Evolutionary conservation across 2,113 vertebrate genomes (phyloP).

Genomic region (Corythaixoides concolor): DNA sequence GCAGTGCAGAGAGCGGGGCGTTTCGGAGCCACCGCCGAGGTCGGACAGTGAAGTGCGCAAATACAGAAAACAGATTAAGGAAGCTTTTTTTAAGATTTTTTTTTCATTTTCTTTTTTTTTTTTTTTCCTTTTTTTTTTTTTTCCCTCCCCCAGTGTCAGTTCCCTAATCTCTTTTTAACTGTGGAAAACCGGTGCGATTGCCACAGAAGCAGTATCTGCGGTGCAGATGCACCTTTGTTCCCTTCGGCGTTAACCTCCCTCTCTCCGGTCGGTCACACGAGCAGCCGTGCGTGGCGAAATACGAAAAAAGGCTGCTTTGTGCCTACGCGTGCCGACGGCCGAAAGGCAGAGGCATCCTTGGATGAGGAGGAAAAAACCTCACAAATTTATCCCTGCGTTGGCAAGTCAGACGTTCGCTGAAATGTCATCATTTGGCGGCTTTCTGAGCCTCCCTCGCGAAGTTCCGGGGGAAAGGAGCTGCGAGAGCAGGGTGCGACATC

Average conservation of each 20-base stretch:
- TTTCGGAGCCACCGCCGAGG: not conserved
- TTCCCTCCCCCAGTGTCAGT: not conserved
- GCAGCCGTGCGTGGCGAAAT: not conserved
- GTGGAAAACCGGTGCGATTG: not conserved
- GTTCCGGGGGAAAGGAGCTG: not conserved
- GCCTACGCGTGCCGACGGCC: fast-evolving
- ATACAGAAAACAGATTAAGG: not conserved
- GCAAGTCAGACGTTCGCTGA: not conserved
- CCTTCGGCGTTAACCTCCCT: fast-evolving
- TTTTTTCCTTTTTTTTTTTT: too few species aligned
- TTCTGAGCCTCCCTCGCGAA: fast-evolving
- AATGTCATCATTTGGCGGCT: not conserved
- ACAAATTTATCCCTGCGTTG: fast-evolving
- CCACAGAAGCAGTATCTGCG: not conserved
- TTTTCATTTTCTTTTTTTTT: too few species aligned
- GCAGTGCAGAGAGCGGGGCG: not conserved
- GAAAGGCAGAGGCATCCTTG: not conserved
- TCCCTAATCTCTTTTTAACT: not conserved
- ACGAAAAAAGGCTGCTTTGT: fast-evolving
- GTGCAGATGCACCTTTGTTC: not conserved
- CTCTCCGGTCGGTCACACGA: too few species aligned
- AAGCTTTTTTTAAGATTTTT: not conserved
- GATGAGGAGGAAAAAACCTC: not conserved
- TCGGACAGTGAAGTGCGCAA: not conserved
- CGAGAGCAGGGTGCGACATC: too few species aligned